Base-by-base conservation (phyloP, 2,113 vertebrate genomes). In the Connochaetes taurinus region DNA sequence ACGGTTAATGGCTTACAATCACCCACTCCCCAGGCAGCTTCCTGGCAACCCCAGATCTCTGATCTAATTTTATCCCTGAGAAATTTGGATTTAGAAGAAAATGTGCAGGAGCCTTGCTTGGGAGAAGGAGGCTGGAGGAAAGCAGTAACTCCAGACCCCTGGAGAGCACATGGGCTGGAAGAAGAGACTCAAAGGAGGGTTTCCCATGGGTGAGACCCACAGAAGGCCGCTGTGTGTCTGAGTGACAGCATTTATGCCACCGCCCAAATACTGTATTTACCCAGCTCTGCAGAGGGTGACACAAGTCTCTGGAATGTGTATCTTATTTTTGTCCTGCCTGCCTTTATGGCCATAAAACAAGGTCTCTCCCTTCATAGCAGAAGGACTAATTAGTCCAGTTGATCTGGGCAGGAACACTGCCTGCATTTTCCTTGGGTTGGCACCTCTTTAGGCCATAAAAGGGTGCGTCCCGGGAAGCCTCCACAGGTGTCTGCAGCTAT, bases 1-100 rank as follows among this genome's bases (percentile, higher is more conserved):
- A 19, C 52, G 0, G 0, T 58, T 31, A 83, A 85, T 53, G 84
- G 40, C 74, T 92, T 27, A 7, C 43, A 47, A 86, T 81, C 87
- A 33, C 94, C 97, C 90, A 93, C 90, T 92, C 74, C 90, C 40
- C 9, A n/a, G 31, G 55, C 83, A 55, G 92, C 90, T 92, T 92
- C 90, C 94, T 50, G 11, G 92, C 80, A 87, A 25, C 45, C 53
- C 60, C 52, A 58, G 33, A 53, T 45, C 74, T 90, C 52, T 58
- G 80, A 84, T 93, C 95, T 96, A 93, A 96, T 92, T 98, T 96
- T 97, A 82, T 74, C 93, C 71, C 10, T 0, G 27, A 91, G 67
- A 94, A 76, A 78, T 78, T 23, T 50, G 36, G 89, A 55, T 95
- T 94, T 76, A 40, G 95, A 92, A 67, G 71, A 85, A 85, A 67